phyloP scores from a whole-genome alignment of 2,888 invertebrate species.

The Drosophila pullipes region DNA sequence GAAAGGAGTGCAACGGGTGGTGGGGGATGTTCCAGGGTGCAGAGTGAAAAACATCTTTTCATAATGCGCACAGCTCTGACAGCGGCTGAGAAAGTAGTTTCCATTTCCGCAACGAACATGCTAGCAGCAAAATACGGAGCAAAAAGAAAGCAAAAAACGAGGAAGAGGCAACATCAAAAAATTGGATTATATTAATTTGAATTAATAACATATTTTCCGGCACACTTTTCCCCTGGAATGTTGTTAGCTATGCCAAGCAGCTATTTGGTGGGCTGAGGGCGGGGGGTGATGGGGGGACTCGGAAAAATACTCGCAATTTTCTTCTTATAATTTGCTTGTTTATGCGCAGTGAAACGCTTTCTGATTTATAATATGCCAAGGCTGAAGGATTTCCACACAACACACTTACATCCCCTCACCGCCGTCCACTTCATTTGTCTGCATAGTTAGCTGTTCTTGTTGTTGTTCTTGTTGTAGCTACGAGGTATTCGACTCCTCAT shows the following conservation, averaged over 20 bases:
- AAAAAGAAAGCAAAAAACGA: background rate
- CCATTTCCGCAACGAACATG: constrained; percentile 60
- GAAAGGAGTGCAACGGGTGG: background rate
- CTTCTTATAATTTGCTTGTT: constrained; percentile 46
- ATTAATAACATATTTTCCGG: constrained; percentile 84
- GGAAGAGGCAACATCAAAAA: constrained; percentile 30
- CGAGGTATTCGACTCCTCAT: constrained; percentile 55
- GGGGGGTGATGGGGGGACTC: background rate
- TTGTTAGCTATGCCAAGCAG: constrained; percentile 31
- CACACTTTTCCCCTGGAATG: constrained; percentile 60
- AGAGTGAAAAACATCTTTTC: constrained; percentile 54
- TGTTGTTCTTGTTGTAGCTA: constrained; percentile 27
- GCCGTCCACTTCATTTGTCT: constrained; percentile 8
- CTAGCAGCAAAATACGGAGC: constrained; percentile 20
- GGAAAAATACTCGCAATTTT: constrained; percentile 29
- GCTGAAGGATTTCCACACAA: constrained; percentile 19
- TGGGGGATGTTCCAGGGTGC: too few relatives aligned
- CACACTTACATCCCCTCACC: background rate
- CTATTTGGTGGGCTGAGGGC: background rate
- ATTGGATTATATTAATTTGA: constrained; percentile 83
- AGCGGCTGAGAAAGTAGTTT: constrained; percentile 71
- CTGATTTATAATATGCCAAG: constrained; percentile 46
- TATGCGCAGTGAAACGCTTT: constrained; percentile 33
- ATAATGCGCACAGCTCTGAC: constrained; percentile 45
- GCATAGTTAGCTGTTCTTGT: constrained; percentile 27